Conservation (phyloP, 2,888 invertebrate genomes). For the Tenodera sinensis region DNA sequence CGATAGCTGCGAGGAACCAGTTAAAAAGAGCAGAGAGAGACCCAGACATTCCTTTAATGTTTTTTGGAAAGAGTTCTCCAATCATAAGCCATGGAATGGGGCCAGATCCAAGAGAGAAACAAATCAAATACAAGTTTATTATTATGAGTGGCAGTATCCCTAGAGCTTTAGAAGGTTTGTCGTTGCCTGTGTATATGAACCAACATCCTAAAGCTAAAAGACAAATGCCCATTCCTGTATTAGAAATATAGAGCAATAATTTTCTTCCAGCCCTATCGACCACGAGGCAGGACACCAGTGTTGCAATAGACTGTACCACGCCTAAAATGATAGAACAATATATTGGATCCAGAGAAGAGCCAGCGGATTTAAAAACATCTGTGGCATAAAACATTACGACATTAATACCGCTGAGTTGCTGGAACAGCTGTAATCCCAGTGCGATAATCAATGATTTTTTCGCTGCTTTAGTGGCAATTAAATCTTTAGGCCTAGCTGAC, state of each 20-base stretch:
- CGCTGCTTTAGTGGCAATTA: conserved; percentile 22
- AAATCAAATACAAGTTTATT: not conserved
- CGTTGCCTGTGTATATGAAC: not conserved
- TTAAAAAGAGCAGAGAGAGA: conserved; percentile 46
- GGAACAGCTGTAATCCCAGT: conserved; percentile 7
- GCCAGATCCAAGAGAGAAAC: conserved; percentile 77
- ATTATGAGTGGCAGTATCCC: not conserved
- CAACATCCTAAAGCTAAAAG: not conserved
- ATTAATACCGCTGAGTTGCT: conserved; percentile 31
- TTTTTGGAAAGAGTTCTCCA: conserved; percentile 75
- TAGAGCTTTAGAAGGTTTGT: not conserved
- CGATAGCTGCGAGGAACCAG: conserved; percentile 45
- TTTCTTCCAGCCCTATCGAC: conserved; percentile 35
- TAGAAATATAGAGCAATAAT: conserved; percentile 32
- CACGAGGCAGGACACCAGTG: conserved; percentile 23
- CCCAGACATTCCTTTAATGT: conserved; percentile 57
- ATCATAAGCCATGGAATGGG: conserved; percentile 86
- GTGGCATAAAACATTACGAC: conserved; percentile 34
- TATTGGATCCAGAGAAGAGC: conserved; percentile 32
- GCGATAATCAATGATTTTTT: conserved; percentile 5
- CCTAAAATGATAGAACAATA: conserved; percentile 36
- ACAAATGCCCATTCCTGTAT: not conserved
- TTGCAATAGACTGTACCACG: conserved; percentile 31
- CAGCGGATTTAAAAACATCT: conserved; percentile 32
- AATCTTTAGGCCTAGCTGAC: conserved; percentile 18